A percentile compares a stretch with the other conserved stretches of the same genome.
phyloP scores from a whole-genome alignment of 2,113 vertebrate species.

The Petaurus breviceps region DNA sequence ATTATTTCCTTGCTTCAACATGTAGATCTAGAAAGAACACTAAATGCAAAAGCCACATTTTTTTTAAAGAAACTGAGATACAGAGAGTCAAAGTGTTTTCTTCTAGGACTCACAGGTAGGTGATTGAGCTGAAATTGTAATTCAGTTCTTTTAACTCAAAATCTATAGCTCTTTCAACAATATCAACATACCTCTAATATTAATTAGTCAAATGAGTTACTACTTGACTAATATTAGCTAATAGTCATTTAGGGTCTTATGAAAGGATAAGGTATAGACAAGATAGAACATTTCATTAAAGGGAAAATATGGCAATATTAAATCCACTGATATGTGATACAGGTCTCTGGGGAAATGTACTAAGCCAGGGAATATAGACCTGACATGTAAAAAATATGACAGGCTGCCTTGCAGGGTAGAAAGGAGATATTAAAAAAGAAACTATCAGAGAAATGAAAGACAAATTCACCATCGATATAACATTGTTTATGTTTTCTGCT shows the following conservation, averaged over 20 bases:
- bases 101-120: not conserved
- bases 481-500: not conserved
- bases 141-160: not conserved
- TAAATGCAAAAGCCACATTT: not conserved
- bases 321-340: not conserved
- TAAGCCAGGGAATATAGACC: not conserved
- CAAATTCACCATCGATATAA: not conserved
- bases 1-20: not conserved
- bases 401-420: not conserved
- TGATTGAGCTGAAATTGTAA: not conserved
- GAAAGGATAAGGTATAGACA: not conserved
- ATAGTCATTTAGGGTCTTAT: not conserved
- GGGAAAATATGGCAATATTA: not conserved
- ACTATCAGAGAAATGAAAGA: not conserved
- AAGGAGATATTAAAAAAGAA: not conserved
- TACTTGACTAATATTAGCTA: not conserved
- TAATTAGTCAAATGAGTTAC: not conserved
- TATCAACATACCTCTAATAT: not conserved
- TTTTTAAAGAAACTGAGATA: not conserved
- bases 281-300: not conserved
- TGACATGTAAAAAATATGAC: not conserved
- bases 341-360: not conserved
- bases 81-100: not conserved
- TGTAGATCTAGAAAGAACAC: not conserved
- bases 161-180: not conserved